These are phyloP conservation scores for Phoeniculus purpureus DNA, from an alignment of 2,797 vertebrate genomes.

Conservation along the genomic window DNA sequence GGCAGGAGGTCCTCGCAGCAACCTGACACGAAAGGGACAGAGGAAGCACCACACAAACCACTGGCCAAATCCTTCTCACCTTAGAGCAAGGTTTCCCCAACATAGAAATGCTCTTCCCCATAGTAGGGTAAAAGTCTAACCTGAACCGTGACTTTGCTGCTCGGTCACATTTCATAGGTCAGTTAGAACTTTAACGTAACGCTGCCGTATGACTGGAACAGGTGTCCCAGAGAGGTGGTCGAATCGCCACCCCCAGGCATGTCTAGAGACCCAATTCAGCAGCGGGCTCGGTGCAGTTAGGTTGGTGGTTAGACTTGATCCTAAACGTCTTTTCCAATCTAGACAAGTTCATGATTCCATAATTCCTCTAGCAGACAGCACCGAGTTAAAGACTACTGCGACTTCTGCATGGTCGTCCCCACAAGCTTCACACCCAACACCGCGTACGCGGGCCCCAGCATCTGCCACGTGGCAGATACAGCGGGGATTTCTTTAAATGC, in stretches of 20 bases:
- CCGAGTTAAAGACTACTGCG: background rate
- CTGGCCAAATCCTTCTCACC: background rate
- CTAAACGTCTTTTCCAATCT: too few relatives aligned
- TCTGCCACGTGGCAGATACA: background rate
- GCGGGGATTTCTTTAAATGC: background rate
- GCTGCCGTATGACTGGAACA: too few relatives aligned
- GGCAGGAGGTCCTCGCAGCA: background rate
- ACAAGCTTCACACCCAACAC: background rate
- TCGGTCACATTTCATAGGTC: background rate
- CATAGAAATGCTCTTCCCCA: background rate
- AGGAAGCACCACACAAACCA: background rate
- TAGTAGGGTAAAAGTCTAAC: background rate
- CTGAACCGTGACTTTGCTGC: fast-evolving
- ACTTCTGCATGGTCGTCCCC: background rate
- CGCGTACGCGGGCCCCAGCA: background rate
- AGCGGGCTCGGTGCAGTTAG: too few relatives aligned
- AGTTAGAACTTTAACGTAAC: background rate
- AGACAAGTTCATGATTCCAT: too few relatives aligned
- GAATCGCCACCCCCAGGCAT: too few relatives aligned
- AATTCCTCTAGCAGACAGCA: background rate
- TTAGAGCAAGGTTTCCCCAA: background rate
- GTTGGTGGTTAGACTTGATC: too few relatives aligned
- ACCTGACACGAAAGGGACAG: background rate
- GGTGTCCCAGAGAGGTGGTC: too few relatives aligned
- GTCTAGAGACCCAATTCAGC: too few relatives aligned